phyloP scores from a whole-genome alignment of 2,797 vertebrate genomes.

The Acestrorhynchus altus region DNA sequence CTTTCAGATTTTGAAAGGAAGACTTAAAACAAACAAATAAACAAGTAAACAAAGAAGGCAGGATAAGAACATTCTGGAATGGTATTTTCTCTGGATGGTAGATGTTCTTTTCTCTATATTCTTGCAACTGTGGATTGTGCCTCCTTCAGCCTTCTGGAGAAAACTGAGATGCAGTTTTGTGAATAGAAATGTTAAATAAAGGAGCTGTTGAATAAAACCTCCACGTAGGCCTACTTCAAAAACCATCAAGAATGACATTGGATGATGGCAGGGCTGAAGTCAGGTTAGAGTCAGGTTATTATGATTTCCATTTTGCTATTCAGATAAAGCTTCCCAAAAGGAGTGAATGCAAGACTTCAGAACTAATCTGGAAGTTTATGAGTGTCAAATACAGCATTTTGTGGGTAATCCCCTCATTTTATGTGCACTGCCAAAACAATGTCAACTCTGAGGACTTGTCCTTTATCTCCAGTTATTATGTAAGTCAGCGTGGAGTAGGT shows the following conservation, averaged over 20 bases:
- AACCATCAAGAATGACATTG: not conserved
- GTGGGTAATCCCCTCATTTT: constrained; percentile 63
- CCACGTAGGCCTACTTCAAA: not conserved
- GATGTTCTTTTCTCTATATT: not conserved
- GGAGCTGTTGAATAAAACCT: not conserved
- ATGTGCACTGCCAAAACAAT: constrained; percentile 48
- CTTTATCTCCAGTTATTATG: constrained; percentile 48
- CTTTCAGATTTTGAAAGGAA: not conserved
- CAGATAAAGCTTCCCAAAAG: constrained; percentile 6
- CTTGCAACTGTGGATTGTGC: not conserved
- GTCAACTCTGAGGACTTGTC: constrained; percentile 47
- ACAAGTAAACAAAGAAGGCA: not conserved
- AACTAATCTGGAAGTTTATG: constrained; percentile 58
- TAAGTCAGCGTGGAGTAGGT: constrained; percentile 23
- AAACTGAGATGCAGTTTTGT: not conserved
- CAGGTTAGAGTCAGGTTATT: constrained; percentile 4
- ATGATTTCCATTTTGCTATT: constrained; percentile 10
- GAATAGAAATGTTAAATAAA: not conserved
- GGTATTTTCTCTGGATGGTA: too few relatives aligned
- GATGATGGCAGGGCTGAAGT: not conserved
- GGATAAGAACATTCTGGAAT: not conserved
- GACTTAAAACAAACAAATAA: too few relatives aligned
- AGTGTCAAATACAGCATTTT: constrained; percentile 59
- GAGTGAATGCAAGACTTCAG: constrained; percentile 57
- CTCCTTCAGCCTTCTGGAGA: not conserved